Conservation (phyloP, 2,888 invertebrate species). For the Callyntrura guangdongensis region DNA sequence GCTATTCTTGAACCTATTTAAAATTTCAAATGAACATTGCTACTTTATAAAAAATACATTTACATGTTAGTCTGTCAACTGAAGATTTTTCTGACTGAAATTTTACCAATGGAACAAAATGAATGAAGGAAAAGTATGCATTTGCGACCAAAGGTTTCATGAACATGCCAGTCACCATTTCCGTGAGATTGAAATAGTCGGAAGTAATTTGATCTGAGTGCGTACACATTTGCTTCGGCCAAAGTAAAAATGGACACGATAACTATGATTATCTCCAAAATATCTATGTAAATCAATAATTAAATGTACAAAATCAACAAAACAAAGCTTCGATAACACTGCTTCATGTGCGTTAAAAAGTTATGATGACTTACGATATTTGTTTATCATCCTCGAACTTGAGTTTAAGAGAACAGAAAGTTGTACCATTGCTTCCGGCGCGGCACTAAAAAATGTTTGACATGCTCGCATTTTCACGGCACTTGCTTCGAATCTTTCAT, state of each 20-base stretch:
- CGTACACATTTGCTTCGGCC: constrained; percentile 82
- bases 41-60: too few species aligned
- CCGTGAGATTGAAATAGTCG: constrained; percentile 79
- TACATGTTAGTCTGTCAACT: too few species aligned
- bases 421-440: constrained; percentile 82
- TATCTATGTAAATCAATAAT: constrained; percentile 17
- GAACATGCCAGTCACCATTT: constrained; percentile 80
- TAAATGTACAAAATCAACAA: background rate
- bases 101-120: constrained; percentile 81
- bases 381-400: background rate
- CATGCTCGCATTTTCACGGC: constrained; percentile 83
- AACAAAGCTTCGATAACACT: too few species aligned
- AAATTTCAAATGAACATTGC: too few species aligned
- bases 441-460: constrained; percentile 82
- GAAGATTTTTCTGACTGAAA: background rate
- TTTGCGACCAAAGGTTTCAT: constrained; percentile 80
- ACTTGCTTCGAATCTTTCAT: constrained; percentile 83
- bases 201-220: constrained; percentile 79
- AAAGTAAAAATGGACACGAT: constrained; percentile 80
- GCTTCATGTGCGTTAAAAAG: background rate
- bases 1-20: constrained; percentile 80
- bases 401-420: constrained; percentile 78
- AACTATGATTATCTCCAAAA: constrained; percentile 81
- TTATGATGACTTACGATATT: constrained; percentile 30
- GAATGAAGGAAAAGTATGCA: constrained; percentile 82